Evolutionary conservation across 2,888 invertebrate genomes (phyloP).

Genomic region (Ceramica pisi): DNA sequence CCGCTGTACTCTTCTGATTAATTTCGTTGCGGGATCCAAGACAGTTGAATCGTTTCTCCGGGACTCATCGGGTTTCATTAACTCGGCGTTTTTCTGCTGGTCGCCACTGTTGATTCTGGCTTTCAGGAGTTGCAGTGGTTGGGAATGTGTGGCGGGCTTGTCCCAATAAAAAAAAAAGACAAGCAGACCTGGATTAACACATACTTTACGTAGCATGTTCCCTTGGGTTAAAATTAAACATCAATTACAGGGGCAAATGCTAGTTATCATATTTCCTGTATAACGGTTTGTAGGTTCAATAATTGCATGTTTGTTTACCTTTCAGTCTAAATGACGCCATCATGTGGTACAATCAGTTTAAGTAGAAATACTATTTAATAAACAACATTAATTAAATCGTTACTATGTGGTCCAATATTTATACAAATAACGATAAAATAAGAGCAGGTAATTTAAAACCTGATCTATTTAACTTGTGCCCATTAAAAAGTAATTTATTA

Average conservation of each 20-base stretch:
- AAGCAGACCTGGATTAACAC: background rate
- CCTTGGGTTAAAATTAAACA: background rate
- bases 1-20: too few relatives aligned
- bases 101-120: too few relatives aligned
- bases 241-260: too few relatives aligned
- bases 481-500: constrained; percentile 35
- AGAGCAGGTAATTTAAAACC: constrained; percentile 14
- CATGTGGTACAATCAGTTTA: background rate
- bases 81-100: too few relatives aligned
- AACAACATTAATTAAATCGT: background rate
- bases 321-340: background rate
- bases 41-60: too few relatives aligned
- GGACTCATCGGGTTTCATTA: too few relatives aligned
- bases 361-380: background rate
- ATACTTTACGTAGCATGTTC: background rate
- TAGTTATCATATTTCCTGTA: background rate
- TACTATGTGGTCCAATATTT: constrained; percentile 38
- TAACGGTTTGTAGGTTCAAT: background rate
- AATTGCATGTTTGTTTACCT: constrained; percentile 2
- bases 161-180: too few relatives aligned
- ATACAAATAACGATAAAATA: constrained; percentile 8
- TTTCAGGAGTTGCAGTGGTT: too few relatives aligned
- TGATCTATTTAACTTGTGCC: constrained; percentile 4
- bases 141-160: too few relatives aligned
- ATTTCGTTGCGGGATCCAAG: too few relatives aligned